A percentile compares a stretch with the other conserved stretches of the same genome.
Evolutionary conservation across 2,797 vertebrate genomes (phyloP).

Genomic region (Pantherophis alleghaniensis): DNA sequence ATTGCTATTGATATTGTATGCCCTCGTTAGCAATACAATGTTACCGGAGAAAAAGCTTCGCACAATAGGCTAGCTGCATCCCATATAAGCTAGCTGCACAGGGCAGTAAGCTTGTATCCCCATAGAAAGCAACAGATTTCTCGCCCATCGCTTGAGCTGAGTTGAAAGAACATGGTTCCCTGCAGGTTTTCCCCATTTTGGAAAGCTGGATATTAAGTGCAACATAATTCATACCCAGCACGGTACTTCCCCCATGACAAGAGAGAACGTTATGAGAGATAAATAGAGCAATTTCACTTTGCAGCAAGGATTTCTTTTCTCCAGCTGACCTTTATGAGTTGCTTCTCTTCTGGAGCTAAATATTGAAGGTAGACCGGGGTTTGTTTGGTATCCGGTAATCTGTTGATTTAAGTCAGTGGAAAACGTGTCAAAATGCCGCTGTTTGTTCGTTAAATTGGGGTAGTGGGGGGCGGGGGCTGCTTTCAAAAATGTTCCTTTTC

Average conservation of each 20-base stretch:
- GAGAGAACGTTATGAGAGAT: background rate
- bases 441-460: background rate
- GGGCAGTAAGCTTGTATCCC: background rate
- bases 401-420: background rate
- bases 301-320: background rate
- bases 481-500: background rate
- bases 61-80: background rate
- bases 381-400: background rate
- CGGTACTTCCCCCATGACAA: background rate
- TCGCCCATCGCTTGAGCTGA: background rate
- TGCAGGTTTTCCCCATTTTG: background rate
- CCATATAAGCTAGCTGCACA: background rate
- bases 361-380: background rate
- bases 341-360: background rate
- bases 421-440: background rate
- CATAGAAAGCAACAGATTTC: background rate
- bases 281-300: background rate
- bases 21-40: no score
- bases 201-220: background rate
- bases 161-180: background rate
- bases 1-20: no score
- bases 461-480: background rate
- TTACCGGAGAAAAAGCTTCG: no score
- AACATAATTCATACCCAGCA: background rate
- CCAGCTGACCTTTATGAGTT: background rate